Evolutionary conservation across 2,113 vertebrate genomes (phyloP).

Genomic region (Pedetes capensis): DNA sequence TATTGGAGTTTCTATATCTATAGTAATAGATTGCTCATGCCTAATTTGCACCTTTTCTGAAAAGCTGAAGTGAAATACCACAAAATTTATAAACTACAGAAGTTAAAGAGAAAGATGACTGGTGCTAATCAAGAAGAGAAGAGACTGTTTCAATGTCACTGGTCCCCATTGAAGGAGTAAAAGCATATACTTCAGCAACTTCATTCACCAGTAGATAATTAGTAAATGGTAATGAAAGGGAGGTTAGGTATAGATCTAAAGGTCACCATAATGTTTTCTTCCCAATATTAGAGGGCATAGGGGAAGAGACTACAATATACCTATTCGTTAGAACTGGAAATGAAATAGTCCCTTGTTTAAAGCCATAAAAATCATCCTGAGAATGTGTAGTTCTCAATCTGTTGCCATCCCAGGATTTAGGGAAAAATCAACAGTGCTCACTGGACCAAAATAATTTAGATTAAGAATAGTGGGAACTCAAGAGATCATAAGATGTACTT

Average conservation of each 20-base stretch:
- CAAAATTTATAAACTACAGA: neutral
- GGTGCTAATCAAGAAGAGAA: neutral
- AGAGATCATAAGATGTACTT: neutral
- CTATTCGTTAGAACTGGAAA: neutral
- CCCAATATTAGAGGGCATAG: neutral
- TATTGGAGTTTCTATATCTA: neutral
- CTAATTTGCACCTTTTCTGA: neutral
- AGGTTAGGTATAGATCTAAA: neutral
- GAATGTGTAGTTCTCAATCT: neutral
- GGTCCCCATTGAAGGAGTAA: neutral
- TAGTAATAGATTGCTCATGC: neutral
- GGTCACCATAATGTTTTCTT: neutral
- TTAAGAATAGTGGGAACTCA: neutral
- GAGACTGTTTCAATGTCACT: neutral
- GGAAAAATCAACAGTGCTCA: neutral
- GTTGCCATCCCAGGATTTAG: neutral
- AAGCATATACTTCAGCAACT: neutral
- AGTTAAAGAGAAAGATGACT: neutral
- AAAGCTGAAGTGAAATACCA: constrained; percentile 12
- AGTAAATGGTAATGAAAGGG: neutral
- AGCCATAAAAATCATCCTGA: neutral
- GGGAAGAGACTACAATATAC: neutral
- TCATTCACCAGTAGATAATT: neutral
- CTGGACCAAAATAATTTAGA: neutral
- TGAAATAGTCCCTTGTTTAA: neutral